A percentile compares a stretch with the other conserved stretches of the same genome.
These are phyloP conservation scores for Vandiemenella viatica DNA, from an alignment of 2,888 invertebrate species.

Conservation along the genomic window DNA sequence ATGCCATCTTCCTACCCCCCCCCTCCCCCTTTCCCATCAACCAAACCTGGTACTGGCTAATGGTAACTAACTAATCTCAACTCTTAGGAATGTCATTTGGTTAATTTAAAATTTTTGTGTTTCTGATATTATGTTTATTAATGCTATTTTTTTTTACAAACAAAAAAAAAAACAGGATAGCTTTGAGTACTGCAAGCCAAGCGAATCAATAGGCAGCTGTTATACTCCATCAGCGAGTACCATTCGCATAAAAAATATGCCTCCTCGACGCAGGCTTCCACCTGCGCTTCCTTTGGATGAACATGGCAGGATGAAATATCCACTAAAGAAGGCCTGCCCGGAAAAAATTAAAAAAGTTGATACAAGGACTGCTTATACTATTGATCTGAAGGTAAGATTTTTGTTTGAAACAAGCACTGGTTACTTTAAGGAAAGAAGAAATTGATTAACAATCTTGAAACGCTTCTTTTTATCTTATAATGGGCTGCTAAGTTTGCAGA, in stretches of 20 bases:
- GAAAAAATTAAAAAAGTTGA: background rate
- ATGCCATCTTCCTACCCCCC: too few species aligned
- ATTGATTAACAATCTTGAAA: too few species aligned
- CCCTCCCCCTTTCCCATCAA: too few species aligned
- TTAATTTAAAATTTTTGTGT: background rate
- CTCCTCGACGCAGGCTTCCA: constrained; percentile 22
- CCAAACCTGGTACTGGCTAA: too few species aligned
- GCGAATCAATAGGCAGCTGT: constrained; percentile 50
- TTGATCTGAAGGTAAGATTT: constrained; percentile 6
- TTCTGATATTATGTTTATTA: background rate
- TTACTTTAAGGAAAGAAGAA: too few species aligned
- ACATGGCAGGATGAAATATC: constrained; percentile 40
- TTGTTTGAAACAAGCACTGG: too few species aligned
- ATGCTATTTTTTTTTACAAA: too few species aligned
- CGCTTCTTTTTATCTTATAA: too few species aligned
- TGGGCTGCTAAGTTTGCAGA: too few species aligned
- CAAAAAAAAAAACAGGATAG: too few species aligned
- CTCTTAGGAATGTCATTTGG: background rate
- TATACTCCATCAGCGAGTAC: constrained; percentile 38
- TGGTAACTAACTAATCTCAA: constrained; percentile 3
- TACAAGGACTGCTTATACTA: constrained; percentile 5
- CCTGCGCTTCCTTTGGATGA: constrained; percentile 25
- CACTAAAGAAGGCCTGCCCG: constrained; percentile 32
- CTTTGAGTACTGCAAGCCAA: constrained; percentile 41
- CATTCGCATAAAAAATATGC: constrained; percentile 34